phyloP scores from a whole-genome alignment of 2,888 invertebrate genomes.

The Andrena flavipes region DNA sequence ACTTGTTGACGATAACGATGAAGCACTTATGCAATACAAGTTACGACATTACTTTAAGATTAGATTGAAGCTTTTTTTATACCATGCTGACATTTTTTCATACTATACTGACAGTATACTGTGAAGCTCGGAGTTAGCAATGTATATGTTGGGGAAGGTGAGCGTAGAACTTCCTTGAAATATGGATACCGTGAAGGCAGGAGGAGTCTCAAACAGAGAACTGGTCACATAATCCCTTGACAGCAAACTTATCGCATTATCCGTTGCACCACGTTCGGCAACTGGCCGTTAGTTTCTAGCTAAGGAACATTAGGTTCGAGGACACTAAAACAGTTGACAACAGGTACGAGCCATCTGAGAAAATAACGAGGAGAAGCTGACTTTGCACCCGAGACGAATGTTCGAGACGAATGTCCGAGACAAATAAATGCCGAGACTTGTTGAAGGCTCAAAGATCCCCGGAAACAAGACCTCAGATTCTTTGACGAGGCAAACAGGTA shows the following conservation, averaged over 20 bases:
- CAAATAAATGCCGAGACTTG: constrained; percentile 23
- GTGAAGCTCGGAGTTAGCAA: constrained; percentile 1
- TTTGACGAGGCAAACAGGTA: neutral
- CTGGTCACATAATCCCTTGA: constrained; percentile 71
- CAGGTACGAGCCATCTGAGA: constrained; percentile 58
- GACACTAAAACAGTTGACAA: constrained; percentile 67
- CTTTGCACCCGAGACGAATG: constrained; percentile 35
- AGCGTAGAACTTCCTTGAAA: constrained; percentile 37
- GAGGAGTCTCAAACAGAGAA: constrained; percentile 52
- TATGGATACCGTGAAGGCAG: constrained; percentile 48
- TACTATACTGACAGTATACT: too few relatives aligned
- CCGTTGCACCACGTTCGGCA: constrained; percentile 73
- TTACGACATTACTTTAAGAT: neutral
- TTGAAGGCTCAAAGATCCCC: neutral
- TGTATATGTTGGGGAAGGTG: constrained; percentile 20
- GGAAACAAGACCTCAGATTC: neutral
- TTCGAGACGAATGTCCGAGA: constrained; percentile 43
- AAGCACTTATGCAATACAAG: neutral
- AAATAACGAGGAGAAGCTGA: constrained; percentile 59
- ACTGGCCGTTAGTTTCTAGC: constrained; percentile 65
- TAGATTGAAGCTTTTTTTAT: neutral
- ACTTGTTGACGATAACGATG: neutral
- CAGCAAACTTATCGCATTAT: constrained; percentile 75
- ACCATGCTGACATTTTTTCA: neutral
- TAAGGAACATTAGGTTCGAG: constrained; percentile 65